phyloP scores from a whole-genome alignment of 2,113 vertebrate species.

The Cyrtonyx montezumae region DNA sequence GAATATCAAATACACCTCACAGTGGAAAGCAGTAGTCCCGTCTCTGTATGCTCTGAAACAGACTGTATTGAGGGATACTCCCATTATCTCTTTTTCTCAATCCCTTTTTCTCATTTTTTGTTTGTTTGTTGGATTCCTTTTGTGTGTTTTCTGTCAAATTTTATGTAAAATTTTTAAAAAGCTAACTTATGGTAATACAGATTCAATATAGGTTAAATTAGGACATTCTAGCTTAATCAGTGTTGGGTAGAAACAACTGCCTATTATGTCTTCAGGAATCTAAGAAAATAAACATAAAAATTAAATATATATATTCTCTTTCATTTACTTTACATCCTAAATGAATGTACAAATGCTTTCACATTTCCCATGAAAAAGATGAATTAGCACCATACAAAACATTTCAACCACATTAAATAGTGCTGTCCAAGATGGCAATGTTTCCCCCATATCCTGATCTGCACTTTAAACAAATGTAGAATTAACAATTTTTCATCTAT shows the following conservation, averaged over 20 bases:
- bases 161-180: not conserved
- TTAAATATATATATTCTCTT: not conserved
- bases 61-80: fast-evolving
- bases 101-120: not conserved
- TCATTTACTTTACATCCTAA: not conserved
- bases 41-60: not conserved
- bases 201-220: not conserved
- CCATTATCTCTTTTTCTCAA: not conserved
- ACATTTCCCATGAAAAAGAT: not conserved
- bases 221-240: not conserved
- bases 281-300: not conserved
- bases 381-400: not conserved
- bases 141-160: not conserved
- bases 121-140: not conserved
- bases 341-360: not conserved
- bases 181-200: not conserved
- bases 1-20: not conserved
- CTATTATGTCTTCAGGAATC: not conserved
- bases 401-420: not conserved
- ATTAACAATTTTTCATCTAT: not conserved
- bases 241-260: not conserved
- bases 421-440: not conserved
- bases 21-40: not conserved
- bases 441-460: not conserved
- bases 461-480: not conserved